Evolutionary conservation across 2,797 vertebrate species (phyloP), one percentile per base, ranked within the genome.

Genomic region (Columba guinea): DNA sequence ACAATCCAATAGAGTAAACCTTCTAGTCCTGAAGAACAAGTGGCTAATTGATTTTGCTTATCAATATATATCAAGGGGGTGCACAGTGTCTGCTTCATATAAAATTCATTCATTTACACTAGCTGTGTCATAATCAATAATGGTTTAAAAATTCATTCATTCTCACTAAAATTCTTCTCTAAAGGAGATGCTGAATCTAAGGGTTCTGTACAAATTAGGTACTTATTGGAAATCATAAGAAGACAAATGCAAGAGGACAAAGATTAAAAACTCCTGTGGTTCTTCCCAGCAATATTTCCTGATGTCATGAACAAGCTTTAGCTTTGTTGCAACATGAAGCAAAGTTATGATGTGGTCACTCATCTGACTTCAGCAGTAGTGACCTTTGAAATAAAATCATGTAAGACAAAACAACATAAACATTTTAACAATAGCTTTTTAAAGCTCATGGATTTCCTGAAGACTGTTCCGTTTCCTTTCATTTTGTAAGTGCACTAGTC

Each of bases 41-140:
- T 92, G 82, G 90, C 87, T 97, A 97, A 98, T 89, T 97, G 96
- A 96, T 96, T 97, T 97, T 97, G 85, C 89, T 96, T 94, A 94
- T 96, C 92, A 68, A 51, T 94, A 87, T 81, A 85, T 49, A 90
- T 90, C 70, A 94, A 96, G 74, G 59, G 44, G 35, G 44, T 89
- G 28, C 80, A 59, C 26, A 69, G 81, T 93, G 67, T 93, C 89
- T 87, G 84, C 70, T 94, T 93, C 86, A 71, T 87, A 53, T 73
- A 95, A 93, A 94, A 89, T 73, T 94, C 75, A 92, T 96, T 75
- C 32, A 88, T 95, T 97, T 92, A 76, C 35, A 92, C 76, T 74
- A 76, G 27, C 52, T 37, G 26, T 77, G 74, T 94, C 94, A 94
- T 89, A 94, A 93, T 93, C 74, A 80, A 64, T 92, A 91, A 52